phyloP scores from a whole-genome alignment of 2,113 vertebrate genomes.

The Psammodynastes pulverulentus region DNA sequence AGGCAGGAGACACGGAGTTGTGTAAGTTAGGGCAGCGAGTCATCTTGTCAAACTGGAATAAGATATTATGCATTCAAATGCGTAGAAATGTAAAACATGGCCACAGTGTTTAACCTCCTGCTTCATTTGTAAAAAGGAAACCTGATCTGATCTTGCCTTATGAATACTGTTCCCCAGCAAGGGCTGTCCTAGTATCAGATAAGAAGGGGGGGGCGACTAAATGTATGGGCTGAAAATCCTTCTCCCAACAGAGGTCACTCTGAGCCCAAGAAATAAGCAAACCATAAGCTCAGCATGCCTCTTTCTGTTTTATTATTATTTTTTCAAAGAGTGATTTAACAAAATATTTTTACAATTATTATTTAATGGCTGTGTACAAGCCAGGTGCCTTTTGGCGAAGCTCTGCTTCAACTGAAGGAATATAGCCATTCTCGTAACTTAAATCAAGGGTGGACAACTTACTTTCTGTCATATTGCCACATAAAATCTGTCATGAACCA shows the following conservation, averaged over 20 bases:
- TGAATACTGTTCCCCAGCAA: background rate
- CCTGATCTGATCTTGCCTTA: background rate
- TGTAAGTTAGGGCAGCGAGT: background rate
- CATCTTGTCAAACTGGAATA: background rate
- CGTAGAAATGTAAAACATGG: background rate
- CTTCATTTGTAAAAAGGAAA: background rate
- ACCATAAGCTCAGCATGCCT: background rate
- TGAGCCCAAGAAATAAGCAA: background rate
- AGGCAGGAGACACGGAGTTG: background rate
- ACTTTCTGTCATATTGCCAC: background rate
- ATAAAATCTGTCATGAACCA: background rate
- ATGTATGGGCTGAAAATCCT: background rate
- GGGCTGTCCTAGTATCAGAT: background rate
- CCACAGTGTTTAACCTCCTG: background rate
- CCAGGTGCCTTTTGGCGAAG: background rate
- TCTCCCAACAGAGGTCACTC: constrained; percentile 45
- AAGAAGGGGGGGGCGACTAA: background rate
- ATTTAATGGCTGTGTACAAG: background rate
- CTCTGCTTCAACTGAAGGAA: background rate
- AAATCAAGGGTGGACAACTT: background rate
- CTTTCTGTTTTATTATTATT: background rate
- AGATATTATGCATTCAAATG: background rate
- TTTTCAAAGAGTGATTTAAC: background rate
- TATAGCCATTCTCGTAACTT: background rate
- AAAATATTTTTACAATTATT: background rate